Evolutionary conservation across 2,888 invertebrate genomes (phyloP), one percentile per base, ranked within the genome.

Genomic region (Amitus sp.): DNA sequence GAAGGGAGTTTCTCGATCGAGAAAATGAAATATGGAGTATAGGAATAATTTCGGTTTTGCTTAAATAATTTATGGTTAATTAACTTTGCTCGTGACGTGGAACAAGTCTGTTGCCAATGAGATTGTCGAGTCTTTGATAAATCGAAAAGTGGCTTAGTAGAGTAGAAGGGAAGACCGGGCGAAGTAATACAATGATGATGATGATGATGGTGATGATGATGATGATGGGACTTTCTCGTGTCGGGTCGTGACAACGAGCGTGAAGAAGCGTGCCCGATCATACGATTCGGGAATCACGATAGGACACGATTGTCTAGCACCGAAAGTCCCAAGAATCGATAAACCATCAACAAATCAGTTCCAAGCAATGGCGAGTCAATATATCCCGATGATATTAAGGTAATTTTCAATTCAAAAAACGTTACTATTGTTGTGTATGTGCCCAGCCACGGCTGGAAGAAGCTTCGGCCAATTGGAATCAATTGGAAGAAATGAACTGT

Each of bases 61-160:
- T 49, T 15, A 37, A 62, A 56, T 63, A 63, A 63, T 59, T 59
- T 53, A 59, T 43, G 34, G 63, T 49, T 64, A 53, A 64, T 64
- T 33, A 53, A 56, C 45, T 57, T 43, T 33, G 51, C 40, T 60
- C 54, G 60, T 60, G 54, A 64, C 59, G 56, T 46, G 15, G 37
- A 57, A 40, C n/a, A n/a, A n/a, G n/a, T n/a, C n/a, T n/a, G n/a
- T n/a, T n/a, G n/a, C n/a, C n/a, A 40, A 23, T 45, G 48, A 46
- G 51, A 48, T 52, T 33, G 39, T 39, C 47, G 49, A 50, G 56
- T 53, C 53, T 56, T 47, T 56, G 50, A 57, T 65, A 54, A 65
- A 61, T 65, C 61, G 43, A 59, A 60, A 60, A 51, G 55, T 47
- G 43, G n/a, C n/a, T n/a, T n/a, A n/a, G n/a, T n/a, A n/a, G n/a